Evolutionary conservation across 2,888 invertebrate genomes (phyloP).

Genomic region (Teleiodes luculella): DNA sequence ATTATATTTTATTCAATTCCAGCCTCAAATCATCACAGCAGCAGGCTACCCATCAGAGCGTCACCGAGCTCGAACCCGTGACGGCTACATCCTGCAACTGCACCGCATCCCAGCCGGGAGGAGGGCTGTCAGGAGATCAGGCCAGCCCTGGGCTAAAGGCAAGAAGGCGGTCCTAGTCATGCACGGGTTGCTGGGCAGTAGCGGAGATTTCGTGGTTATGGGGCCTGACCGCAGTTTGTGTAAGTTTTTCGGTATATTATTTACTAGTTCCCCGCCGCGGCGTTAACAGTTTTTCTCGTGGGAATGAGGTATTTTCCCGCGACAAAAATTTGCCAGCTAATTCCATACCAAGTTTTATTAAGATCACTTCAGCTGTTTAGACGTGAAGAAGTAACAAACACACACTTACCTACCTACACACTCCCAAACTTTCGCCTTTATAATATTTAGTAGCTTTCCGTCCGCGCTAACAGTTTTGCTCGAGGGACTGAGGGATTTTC

Average conservation of each 20-base stretch:
- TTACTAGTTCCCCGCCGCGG: no score
- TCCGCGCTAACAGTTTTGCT: no score
- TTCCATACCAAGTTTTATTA: no score
- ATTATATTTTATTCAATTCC: slow-evolving; percentile 14
- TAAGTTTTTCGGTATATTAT: slow-evolving; percentile 42
- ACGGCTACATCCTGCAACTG: slow-evolving; percentile 80
- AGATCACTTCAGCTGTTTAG: no score
- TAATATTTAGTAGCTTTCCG: no score
- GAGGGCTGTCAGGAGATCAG: slow-evolving; percentile 45
- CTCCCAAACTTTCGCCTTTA: no score
- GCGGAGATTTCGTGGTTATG: slow-evolving; percentile 84
- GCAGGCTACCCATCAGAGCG: slow-evolving; percentile 73
- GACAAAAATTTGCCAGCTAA: no score
- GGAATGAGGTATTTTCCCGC: no score
- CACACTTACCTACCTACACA: no score
- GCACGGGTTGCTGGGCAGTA: slow-evolving; percentile 82
- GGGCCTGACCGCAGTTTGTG: slow-evolving; percentile 82
- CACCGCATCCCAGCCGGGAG: slow-evolving; percentile 79
- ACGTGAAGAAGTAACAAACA: no score
- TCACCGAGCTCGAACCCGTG: slow-evolving; percentile 72
- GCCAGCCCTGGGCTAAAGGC: slow-evolving; percentile 40
- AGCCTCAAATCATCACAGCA: slow-evolving; percentile 68
- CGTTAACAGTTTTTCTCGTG: no score
- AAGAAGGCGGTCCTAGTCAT: slow-evolving; percentile 70
- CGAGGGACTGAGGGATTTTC: no score